Conservation (phyloP, 2,797 vertebrate genomes). For the Sylvia borin region DNA sequence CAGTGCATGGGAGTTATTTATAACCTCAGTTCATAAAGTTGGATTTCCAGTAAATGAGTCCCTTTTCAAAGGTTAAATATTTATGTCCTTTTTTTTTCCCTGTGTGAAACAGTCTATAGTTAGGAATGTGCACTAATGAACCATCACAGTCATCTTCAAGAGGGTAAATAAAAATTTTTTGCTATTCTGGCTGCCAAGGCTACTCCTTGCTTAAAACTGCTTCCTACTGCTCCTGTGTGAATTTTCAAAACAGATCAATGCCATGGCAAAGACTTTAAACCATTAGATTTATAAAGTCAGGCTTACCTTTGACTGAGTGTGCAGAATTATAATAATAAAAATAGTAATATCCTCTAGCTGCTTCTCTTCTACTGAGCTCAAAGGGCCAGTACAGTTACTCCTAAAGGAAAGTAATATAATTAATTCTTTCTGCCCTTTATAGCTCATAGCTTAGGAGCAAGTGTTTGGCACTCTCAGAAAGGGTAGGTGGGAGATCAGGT, state of each 20-base stretch:
- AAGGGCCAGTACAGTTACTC: background rate
- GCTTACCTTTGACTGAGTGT: background rate
- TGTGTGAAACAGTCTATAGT: constrained; percentile 45
- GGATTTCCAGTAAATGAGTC: constrained; percentile 73
- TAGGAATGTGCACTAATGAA: constrained; percentile 38
- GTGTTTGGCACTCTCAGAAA: background rate
- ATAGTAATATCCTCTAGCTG: background rate
- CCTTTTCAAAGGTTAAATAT: constrained; percentile 77
- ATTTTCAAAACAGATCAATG: background rate
- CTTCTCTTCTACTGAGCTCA: background rate
- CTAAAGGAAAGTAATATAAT: background rate
- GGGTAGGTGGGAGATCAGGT: background rate
- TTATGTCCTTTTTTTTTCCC: constrained; percentile 64
- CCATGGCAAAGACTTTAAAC: background rate
- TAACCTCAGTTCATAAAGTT: constrained; percentile 66
- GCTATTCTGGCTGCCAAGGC: background rate
- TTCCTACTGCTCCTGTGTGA: background rate
- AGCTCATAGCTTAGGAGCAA: background rate
- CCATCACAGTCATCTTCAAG: background rate
- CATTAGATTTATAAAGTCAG: background rate
- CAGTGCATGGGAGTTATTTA: constrained; percentile 70
- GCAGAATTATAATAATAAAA: background rate
- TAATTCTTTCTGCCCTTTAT: constrained; percentile 2
- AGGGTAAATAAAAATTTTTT: background rate
- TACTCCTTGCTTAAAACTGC: background rate